Evolutionary conservation across 2,888 invertebrate species (phyloP).

Genomic region (Leucoma salicis): DNA sequence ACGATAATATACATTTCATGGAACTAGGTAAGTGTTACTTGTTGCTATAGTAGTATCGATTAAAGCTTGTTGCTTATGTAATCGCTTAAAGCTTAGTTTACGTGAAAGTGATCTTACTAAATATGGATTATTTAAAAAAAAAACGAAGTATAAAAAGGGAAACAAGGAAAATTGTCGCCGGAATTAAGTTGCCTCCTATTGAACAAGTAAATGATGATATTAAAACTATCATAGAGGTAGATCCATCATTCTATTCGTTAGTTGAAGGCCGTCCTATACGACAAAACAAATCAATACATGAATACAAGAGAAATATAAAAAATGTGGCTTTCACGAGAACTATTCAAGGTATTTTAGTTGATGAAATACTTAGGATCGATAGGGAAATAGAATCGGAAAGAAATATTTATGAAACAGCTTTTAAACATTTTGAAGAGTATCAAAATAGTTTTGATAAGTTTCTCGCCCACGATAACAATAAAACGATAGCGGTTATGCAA

Average conservation of each 20-base stretch:
- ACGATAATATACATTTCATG: too few species aligned
- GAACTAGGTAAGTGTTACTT: too few species aligned
- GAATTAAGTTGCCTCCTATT: constrained; percentile 68
- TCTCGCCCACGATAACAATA: constrained; percentile 69
- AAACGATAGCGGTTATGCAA: constrained; percentile 72
- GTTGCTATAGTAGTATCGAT: constrained; percentile 67
- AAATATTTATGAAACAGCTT: constrained; percentile 58
- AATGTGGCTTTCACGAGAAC: constrained; percentile 64
- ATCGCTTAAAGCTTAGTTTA: constrained; percentile 4
- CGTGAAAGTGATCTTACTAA: constrained; percentile 1
- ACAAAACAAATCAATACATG: constrained; percentile 75
- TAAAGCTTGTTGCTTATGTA: not conserved
- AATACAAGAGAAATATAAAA: constrained; percentile 80
- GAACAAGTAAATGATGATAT: constrained; percentile 44
- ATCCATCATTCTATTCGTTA: constrained; percentile 84
- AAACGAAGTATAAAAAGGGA: constrained; percentile 47
- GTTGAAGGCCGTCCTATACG: constrained; percentile 83
- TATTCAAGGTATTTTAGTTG: constrained; percentile 59
- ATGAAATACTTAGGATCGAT: constrained; percentile 69
- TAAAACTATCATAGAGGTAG: constrained; percentile 83
- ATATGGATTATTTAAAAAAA: constrained; percentile 32
- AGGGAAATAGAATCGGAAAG: constrained; percentile 66
- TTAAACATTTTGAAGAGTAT: constrained; percentile 66
- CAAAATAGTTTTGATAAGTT: constrained; percentile 74
- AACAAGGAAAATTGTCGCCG: constrained; percentile 50